Evolutionary conservation across 2,113 vertebrate genomes (phyloP), one percentile per base, ranked within the genome.

Genomic region (Xiphorhynchus elegans): DNA sequence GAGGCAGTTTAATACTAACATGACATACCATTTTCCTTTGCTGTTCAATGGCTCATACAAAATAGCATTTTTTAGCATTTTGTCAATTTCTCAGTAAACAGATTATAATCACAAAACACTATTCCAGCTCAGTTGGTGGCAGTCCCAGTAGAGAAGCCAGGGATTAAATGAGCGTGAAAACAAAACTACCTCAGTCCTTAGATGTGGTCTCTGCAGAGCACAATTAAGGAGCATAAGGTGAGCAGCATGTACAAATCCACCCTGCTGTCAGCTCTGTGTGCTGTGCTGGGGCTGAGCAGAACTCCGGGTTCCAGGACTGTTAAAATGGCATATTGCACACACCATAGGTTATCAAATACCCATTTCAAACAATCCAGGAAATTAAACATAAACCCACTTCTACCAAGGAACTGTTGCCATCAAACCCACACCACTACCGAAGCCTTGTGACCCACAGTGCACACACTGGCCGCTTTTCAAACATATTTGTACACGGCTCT

Each of bases 211-310:
- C 69, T 53, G 67, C 53, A 58, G 82, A 70, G 42, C 62, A 50
- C 78, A 72, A 62, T 93, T 77, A 69, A 31, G 84, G 63, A 96
- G 59, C 95, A 97, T 90, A 96, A 96, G 95, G 96, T 66, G 75
- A 97, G 67, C 96, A 96, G 96, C 95, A 93, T 63, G 95, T 18
- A 11, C 26, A 63, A 50, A 40, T 73, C 74, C 50, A 82, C 84
- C 96, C 94, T 12, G 81, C 95, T 95, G 95, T 55, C 68, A 79
- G 55, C 39, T 47, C 47, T 21, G 24, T 21, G 70, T 1, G 4
- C 60, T 16, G 25, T 56, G 17, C 7, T 31, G 81, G 18, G 40
- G 69, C 81, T 5, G 17, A 92, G 69, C 69, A 69, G 53, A 79
- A 76, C 66, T 76, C 40, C 19, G 4, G 53, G 69, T 17, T 87